A percentile compares a stretch with the other conserved stretches of the same genome.
Conservation (phyloP, 2,797 vertebrate species). For the Liparis tanakae region DNA sequence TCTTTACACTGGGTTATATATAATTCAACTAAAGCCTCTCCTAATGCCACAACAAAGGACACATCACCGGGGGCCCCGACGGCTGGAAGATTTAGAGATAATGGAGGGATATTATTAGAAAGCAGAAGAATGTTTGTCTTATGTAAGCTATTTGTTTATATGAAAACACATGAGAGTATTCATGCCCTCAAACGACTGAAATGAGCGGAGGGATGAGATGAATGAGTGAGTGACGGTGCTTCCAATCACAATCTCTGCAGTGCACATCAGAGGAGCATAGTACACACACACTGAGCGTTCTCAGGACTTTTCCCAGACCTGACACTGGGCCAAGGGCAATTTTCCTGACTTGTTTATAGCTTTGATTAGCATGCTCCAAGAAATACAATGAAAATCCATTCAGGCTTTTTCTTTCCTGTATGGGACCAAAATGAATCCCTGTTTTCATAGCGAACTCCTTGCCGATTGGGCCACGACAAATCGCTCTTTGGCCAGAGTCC, state of each 20-base stretch:
- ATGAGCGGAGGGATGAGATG: not conserved
- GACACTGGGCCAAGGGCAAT: conserved; percentile 5
- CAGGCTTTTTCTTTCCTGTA: conserved; percentile 11
- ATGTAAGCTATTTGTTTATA: conserved; percentile 53
- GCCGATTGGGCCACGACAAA: conserved; percentile 43
- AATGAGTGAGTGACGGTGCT: not conserved
- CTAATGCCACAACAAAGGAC: conserved; percentile 48
- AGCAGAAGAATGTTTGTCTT: conserved; percentile 56
- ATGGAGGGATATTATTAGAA: conserved; percentile 67
- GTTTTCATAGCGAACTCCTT: conserved; percentile 35
- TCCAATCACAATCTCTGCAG: not conserved
- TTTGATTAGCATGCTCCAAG: conserved; percentile 16
- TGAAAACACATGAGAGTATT: conserved; percentile 42
- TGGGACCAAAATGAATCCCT: not conserved
- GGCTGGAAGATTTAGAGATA: conserved; percentile 67
- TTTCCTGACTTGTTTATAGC: conserved; percentile 2
- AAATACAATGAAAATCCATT: conserved; percentile 28
- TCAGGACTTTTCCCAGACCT: not conserved
- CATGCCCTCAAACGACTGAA: conserved; percentile 15
- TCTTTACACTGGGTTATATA: conserved; percentile 39
- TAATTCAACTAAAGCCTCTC: conserved; percentile 42
- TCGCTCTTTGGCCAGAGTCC: conserved; percentile 57
- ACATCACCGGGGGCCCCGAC: conserved; percentile 36
- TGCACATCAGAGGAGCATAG: not conserved
- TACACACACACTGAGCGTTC: not conserved